Base-by-base conservation (phyloP, 2,888 invertebrate species). In the Choreutis nemorana region DNA sequence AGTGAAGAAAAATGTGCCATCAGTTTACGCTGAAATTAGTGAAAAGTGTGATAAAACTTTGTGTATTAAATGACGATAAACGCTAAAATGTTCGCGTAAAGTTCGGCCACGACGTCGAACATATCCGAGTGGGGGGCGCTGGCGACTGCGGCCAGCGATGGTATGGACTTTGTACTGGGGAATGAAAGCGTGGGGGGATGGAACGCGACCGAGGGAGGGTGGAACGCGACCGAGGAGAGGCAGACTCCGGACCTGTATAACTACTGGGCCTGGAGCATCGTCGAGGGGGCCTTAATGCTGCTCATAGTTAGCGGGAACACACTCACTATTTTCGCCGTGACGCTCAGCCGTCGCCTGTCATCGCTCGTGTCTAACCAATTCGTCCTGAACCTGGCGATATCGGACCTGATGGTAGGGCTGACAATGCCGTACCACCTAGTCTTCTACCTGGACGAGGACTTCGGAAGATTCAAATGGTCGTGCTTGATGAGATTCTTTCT, bases 341-440 rank as follows among this genome's bases (percentile, higher is more conserved):
- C 84, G 32, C 75, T 85, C 40, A 87, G 87, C 60, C 82, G 87
- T 27, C 83, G 86, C 35, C 75, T 90, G 12, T 85, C 87, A 4
- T 82, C 83, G 21, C 80, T 87, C 27, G 84, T 87, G 30, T 89
- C 91, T 33, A 91, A 90, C 68, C 83, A 87, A 47, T 90, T 91
- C 65, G 86, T 91, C 39, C 80, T 90, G 35, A 90, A 89, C 59
- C 67, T 91, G 47, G 91, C 91, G 14, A 77, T 90, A 38, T 89
- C 90, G 13, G 91, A 91, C 66, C 79, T 90, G 26, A 79, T 90
- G 63, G 90, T 91, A 31, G 91, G 90, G 3, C 64, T 90, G 20
- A 86, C 87, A 16, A 65, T 91, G 44, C 90, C 90, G 10, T 91
- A 89, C 63, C 90, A 91, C 56, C 81, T 89, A 49, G 83, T 86